Conservation (phyloP, 2,888 invertebrate species). For the Nineta flava region DNA sequence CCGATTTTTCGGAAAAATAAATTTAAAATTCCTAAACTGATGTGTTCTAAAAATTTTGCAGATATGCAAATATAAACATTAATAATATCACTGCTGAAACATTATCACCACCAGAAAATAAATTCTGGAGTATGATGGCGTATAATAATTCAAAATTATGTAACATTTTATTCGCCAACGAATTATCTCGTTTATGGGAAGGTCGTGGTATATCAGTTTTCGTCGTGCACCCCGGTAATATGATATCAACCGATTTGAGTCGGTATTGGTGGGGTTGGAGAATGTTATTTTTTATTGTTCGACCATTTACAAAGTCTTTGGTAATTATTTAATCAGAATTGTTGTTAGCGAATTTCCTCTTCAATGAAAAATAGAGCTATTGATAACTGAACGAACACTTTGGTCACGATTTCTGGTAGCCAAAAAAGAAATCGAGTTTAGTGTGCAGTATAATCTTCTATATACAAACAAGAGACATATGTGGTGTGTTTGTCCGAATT, state of each 20-base stretch:
- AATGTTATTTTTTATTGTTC: slow-evolving; percentile 58
- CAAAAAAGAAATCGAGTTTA: no score
- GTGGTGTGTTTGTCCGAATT: no score
- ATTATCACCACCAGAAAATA: slow-evolving; percentile 50
- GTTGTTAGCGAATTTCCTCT: no score
- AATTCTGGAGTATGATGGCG: slow-evolving; percentile 68
- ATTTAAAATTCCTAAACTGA: no score
- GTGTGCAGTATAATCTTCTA: no score
- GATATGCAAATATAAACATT: slow-evolving; percentile 35
- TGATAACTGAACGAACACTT: no score
- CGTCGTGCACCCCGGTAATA: slow-evolving; percentile 80
- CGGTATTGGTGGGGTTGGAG: slow-evolving; percentile 77
- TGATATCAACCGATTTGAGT: slow-evolving; percentile 63
- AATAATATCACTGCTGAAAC: slow-evolving; percentile 36
- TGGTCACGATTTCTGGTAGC: no score
- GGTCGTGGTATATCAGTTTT: slow-evolving; percentile 54
- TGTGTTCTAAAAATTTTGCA: slow-evolving; percentile 17
- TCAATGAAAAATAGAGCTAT: no score
- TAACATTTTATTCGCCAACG: slow-evolving; percentile 68
- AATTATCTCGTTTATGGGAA: slow-evolving; percentile 57
- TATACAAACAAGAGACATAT: no score
- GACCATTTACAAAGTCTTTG: slow-evolving; percentile 90
- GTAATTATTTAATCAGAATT: no score
- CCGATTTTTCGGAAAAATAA: background rate
- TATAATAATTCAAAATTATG: slow-evolving; percentile 87